phyloP scores from a whole-genome alignment of 2,797 vertebrate species.

The Chelidonichthys spinosus region DNA sequence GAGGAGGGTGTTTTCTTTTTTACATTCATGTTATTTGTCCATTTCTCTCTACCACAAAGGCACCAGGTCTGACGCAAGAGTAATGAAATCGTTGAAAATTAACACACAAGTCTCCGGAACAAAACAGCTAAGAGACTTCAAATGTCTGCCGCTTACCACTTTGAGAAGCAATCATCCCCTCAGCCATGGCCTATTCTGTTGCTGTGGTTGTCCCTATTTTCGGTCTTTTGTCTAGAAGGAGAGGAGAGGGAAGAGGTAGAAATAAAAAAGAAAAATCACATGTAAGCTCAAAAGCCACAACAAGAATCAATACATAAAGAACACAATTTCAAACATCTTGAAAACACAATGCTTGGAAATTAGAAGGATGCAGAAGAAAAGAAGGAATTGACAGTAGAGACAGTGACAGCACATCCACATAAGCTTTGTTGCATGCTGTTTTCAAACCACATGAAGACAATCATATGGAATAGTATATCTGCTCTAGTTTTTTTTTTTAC shows the following conservation, averaged over 20 bases:
- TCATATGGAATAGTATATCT: not conserved
- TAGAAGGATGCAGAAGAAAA: slow-evolving; percentile 19
- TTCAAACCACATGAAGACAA: slow-evolving; percentile 15
- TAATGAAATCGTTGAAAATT: slow-evolving; percentile 46
- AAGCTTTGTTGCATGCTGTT: not conserved
- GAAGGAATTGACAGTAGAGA: slow-evolving; percentile 9
- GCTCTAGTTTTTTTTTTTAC: slow-evolving; percentile 9
- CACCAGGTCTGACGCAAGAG: slow-evolving; percentile 26
- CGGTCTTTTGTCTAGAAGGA: slow-evolving; percentile 65
- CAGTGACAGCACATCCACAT: not conserved
- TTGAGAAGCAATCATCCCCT: slow-evolving; percentile 84
- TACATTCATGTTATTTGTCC: slow-evolving; percentile 10
- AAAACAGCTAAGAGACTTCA: slow-evolving; percentile 46
- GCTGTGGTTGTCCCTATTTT: slow-evolving; percentile 46
- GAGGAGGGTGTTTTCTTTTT: slow-evolving; percentile 1
- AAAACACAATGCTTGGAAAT: slow-evolving; percentile 33
- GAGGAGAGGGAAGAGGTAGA: slow-evolving; percentile 32
- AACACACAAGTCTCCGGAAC: slow-evolving; percentile 35
- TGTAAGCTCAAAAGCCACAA: slow-evolving; percentile 22
- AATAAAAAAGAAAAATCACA: slow-evolving; percentile 35
- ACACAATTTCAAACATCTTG: slow-evolving; percentile 28
- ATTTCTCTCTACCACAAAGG: slow-evolving; percentile 22
- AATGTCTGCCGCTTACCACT: slow-evolving; percentile 80
- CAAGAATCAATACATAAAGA: slow-evolving; percentile 48
- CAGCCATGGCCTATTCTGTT: slow-evolving; percentile 79